Evolutionary conservation across 2,797 vertebrate genomes (phyloP).

Genomic region (Acipenser oxyrinchus): DNA sequence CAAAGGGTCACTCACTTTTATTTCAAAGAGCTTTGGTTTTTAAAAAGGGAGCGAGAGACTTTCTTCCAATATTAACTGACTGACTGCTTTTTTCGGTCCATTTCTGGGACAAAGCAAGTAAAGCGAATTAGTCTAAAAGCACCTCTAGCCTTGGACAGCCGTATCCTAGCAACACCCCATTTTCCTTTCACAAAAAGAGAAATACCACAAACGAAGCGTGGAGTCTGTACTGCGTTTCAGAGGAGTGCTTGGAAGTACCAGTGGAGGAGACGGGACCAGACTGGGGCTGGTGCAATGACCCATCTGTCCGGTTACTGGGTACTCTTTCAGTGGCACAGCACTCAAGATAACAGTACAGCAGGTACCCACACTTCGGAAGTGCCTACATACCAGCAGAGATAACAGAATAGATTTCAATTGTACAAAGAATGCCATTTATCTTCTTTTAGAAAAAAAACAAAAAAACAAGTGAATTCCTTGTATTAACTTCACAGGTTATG

Average conservation of each 20-base stretch:
- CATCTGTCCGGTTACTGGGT: conserved; percentile 41
- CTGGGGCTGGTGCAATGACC: conserved; percentile 36
- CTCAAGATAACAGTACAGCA: conserved; percentile 43
- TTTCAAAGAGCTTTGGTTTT: conserved; percentile 31
- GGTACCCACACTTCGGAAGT: conserved; percentile 37
- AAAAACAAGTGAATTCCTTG: conserved; percentile 34
- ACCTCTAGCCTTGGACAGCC: conserved; percentile 29
- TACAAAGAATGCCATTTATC: conserved; percentile 39
- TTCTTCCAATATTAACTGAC: neutral
- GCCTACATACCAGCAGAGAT: conserved; percentile 42
- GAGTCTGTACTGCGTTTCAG: conserved; percentile 37
- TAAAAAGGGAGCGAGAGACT: neutral
- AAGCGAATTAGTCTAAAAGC: conserved; percentile 10
- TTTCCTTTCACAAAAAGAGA: conserved; percentile 40
- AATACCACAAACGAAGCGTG: conserved; percentile 47
- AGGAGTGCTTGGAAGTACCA: conserved; percentile 23
- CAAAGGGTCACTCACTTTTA: conserved; percentile 17
- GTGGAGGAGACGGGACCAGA: conserved; percentile 37
- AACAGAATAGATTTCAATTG: conserved; percentile 38
- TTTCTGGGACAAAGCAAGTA: too few relatives aligned
- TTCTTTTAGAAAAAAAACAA: conserved; percentile 28
- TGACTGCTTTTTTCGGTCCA: too few relatives aligned
- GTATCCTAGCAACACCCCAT: conserved; percentile 54
- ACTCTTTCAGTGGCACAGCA: conserved; percentile 33
- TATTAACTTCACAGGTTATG: conserved; percentile 53